Evolutionary conservation across 2,888 invertebrate species (phyloP).

Genomic region (Idaea aversata): DNA sequence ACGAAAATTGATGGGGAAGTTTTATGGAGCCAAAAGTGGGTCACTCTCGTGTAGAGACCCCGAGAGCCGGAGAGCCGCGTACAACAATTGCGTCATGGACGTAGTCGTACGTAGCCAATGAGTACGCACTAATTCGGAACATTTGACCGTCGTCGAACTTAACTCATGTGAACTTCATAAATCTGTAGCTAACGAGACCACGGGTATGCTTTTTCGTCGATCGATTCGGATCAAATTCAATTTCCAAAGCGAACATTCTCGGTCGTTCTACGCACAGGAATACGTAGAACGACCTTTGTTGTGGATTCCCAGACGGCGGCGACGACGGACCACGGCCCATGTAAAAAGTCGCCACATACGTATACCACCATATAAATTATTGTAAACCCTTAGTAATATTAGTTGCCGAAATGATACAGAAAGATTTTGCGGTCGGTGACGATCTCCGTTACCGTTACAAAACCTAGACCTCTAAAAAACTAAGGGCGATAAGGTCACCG

Average conservation of each 20-base stretch:
- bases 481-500: conserved; percentile 65
- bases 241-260: conserved; percentile 57
- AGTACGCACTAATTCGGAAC: conserved; percentile 11
- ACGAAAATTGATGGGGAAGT: conserved; percentile 64
- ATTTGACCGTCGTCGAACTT: conserved; percentile 9
- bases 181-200: conserved; percentile 10
- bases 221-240: conserved; percentile 55
- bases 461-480: conserved; percentile 57
- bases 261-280: conserved; percentile 57
- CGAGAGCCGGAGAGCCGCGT: conserved; percentile 10
- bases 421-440: conserved; percentile 22
- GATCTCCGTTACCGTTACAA: conserved; percentile 63
- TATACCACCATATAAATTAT: conserved; percentile 67
- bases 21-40: conserved; percentile 66
- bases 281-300: conserved; percentile 74
- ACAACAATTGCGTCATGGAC: conserved; percentile 25
- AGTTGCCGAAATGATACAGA: conserved; percentile 66
- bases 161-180: conserved; percentile 9
- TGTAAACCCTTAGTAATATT: conserved; percentile 57
- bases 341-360: conserved; percentile 73
- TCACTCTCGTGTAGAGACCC: conserved; percentile 51
- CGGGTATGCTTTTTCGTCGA: conserved; percentile 38
- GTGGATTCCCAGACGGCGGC: conserved; percentile 77
- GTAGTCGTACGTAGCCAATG: conserved; percentile 14
- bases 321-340: conserved; percentile 48